Percentiles rank a stretch among this genome's conserved stretches.
phyloP scores from a whole-genome alignment of 2,113 vertebrate genomes.

The Neogale vison region DNA sequence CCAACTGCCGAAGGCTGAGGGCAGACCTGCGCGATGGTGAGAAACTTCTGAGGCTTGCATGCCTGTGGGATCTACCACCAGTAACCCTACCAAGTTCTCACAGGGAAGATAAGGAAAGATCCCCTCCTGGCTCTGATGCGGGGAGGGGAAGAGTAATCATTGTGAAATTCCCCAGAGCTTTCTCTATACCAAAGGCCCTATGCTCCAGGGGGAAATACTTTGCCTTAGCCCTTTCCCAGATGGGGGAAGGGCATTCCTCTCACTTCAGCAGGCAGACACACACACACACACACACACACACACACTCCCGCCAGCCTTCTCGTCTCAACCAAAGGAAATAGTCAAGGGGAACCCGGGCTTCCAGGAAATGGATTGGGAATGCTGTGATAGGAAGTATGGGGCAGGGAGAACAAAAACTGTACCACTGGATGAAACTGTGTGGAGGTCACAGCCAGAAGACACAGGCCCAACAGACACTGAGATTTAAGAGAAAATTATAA shows the following conservation, averaged over 20 bases:
- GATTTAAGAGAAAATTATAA: conserved; percentile 43
- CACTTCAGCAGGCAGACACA: background rate
- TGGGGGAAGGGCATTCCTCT: conserved; percentile 55
- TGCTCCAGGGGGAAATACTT: conserved; percentile 68
- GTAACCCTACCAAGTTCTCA: conserved; percentile 17
- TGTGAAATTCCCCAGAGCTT: conserved; percentile 48
- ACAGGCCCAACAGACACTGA: background rate
- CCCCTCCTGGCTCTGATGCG: background rate
- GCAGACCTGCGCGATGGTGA: background rate
- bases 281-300: no score
- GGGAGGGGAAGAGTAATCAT: background rate
- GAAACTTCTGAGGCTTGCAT: background rate
- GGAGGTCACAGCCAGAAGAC: conserved; percentile 12
- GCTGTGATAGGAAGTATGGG: background rate
- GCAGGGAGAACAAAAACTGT: background rate
- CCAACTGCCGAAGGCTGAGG: background rate
- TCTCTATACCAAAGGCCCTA: conserved; percentile 38
- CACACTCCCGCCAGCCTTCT: background rate
- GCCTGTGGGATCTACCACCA: background rate
- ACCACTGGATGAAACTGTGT: background rate
- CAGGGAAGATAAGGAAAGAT: conserved; percentile 35
- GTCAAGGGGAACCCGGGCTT: background rate
- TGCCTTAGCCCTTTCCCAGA: background rate
- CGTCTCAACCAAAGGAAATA: background rate
- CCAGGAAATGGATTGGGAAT: conserved; percentile 34